Evolutionary conservation across 2,797 vertebrate species (phyloP).

Genomic region (Sebastes variabilis): DNA sequence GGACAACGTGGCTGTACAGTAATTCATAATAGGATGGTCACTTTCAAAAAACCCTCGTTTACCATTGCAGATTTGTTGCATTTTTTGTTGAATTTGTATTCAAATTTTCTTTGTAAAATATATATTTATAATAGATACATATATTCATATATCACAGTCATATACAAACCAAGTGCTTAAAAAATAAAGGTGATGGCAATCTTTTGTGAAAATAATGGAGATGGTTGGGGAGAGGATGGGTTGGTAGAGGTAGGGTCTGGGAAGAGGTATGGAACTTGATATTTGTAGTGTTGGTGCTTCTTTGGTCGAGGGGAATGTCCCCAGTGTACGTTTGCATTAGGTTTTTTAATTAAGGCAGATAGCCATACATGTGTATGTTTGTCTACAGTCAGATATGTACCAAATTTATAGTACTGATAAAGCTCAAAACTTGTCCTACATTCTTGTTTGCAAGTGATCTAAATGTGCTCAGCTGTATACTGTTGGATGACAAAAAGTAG

Average conservation of each 20-base stretch:
- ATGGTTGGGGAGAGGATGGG: slow-evolving; percentile 48
- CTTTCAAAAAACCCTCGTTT: slow-evolving; percentile 60
- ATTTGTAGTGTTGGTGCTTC: slow-evolving; percentile 76
- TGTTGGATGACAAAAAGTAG: slow-evolving; percentile 56
- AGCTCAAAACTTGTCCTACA: slow-evolving; percentile 65
- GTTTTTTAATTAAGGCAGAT: slow-evolving; percentile 75
- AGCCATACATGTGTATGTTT: slow-evolving; percentile 65
- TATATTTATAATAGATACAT: slow-evolving; percentile 83
- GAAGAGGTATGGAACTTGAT: slow-evolving; percentile 79
- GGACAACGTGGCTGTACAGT: slow-evolving; percentile 71
- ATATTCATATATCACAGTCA: slow-evolving; percentile 83
- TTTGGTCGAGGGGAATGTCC: slow-evolving; percentile 84
- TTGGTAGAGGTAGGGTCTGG: slow-evolving; percentile 72
- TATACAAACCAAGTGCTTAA: slow-evolving; percentile 86
- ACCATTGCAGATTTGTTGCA: slow-evolving; percentile 36
- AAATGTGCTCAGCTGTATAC: slow-evolving; percentile 42
- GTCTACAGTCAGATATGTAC: slow-evolving; percentile 71
- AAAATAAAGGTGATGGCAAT: slow-evolving; percentile 75
- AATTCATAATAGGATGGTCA: slow-evolving; percentile 60
- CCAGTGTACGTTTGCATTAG: slow-evolving; percentile 75
- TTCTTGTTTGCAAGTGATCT: slow-evolving; percentile 55
- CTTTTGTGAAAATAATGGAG: slow-evolving; percentile 58
- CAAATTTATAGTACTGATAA: slow-evolving; percentile 65
- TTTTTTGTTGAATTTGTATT: slow-evolving; percentile 72
- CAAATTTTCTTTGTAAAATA: slow-evolving; percentile 83